Conservation (phyloP, 2,888 invertebrate species). For the Homarus gammarus region DNA sequence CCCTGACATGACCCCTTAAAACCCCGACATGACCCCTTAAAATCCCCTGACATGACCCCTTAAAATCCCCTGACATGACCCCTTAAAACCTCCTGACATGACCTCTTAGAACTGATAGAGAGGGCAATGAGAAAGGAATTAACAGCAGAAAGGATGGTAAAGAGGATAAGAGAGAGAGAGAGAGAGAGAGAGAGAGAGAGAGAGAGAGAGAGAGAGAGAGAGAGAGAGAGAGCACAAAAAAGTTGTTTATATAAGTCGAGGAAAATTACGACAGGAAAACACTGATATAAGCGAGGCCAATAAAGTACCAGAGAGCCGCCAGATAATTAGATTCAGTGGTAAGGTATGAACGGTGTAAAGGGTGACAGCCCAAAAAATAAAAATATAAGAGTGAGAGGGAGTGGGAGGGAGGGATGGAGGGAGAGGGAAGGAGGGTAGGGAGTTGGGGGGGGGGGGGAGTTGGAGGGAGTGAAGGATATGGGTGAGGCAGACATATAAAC, state of each 20-base stretch:
- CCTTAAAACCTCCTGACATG: no score
- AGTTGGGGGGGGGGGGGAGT: not conserved
- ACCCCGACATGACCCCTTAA: no score
- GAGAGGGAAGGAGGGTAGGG: not conserved
- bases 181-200: slow-evolving; percentile 15
- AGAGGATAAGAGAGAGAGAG: slow-evolving; percentile 1
- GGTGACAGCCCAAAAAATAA: not conserved
- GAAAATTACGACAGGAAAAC: not conserved
- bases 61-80: no score
- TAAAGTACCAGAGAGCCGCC: no score
- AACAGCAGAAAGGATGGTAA: not conserved
- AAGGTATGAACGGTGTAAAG: no score
- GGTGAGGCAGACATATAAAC: not conserved
- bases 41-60: no score
- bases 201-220: not conserved
- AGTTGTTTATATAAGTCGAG: not conserved
- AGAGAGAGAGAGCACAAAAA: not conserved
- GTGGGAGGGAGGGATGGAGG: not conserved
- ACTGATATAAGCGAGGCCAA: not conserved
- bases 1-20: no score
- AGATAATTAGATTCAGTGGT: no score
- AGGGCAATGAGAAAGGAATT: slow-evolving; percentile 3
- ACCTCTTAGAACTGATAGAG: no score
- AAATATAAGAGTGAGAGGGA: not conserved
- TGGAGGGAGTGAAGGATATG: not conserved